A percentile compares a stretch with the other conserved stretches of the same genome.
Conservation (phyloP, 2,113 vertebrate genomes). For the Sphaerodactylus townsendi region DNA sequence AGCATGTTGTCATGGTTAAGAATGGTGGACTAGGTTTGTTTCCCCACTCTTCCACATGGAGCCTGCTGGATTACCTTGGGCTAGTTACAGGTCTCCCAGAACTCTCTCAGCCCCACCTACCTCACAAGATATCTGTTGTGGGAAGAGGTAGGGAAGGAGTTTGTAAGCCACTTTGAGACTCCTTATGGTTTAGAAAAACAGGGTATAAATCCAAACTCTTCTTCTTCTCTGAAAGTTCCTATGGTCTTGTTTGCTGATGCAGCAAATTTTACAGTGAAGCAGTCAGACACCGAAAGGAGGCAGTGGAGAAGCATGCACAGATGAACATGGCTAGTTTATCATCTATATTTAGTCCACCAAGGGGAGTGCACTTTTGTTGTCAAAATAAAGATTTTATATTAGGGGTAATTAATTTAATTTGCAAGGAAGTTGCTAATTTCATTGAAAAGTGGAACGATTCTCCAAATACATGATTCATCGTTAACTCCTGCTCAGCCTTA, state of each 20-base stretch:
- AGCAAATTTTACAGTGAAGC: background rate
- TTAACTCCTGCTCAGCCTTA: slow-evolving; percentile 65
- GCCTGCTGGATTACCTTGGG: no score
- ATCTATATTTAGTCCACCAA: slow-evolving; percentile 65
- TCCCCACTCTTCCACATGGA: no score
- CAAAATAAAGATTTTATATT: slow-evolving; percentile 67
- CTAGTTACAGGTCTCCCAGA: no score
- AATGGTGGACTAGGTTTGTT: no score
- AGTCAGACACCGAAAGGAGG: background rate
- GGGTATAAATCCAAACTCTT: no score
- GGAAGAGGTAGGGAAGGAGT: no score
- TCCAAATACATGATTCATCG: slow-evolving; percentile 61
- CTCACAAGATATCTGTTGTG: no score
- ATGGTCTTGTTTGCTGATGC: background rate
- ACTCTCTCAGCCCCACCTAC: no score
- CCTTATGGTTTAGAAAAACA: no score
- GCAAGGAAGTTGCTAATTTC: slow-evolving; percentile 76
- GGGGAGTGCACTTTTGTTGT: slow-evolving; percentile 24
- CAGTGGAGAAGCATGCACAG: background rate
- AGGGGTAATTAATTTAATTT: slow-evolving; percentile 70
- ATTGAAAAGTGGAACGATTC: slow-evolving; percentile 66
- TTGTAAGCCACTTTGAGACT: no score
- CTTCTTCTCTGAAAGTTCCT: no score
- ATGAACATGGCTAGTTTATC: background rate
- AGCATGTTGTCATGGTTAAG: no score